Base-by-base conservation (phyloP, 1,140 invertebrate genomes). In the Leptoteleia sp. region DNA sequence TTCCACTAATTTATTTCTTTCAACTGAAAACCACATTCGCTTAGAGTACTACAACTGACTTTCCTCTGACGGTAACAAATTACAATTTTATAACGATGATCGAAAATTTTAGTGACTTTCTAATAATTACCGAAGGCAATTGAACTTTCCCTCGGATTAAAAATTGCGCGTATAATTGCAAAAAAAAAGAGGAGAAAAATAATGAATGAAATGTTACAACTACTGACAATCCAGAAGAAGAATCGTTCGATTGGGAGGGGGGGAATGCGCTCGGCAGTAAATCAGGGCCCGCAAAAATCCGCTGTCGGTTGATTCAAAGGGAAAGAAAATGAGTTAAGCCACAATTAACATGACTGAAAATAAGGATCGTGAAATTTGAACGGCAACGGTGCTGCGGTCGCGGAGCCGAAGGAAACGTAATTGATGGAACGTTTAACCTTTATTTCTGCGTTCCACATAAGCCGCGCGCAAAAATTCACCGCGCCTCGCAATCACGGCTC, bases 381-480 rank as follows among this genome's bases (percentile, higher is more conserved):
- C 55, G 27, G 38, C 72, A 16, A 42, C n/a, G n/a, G 37, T 9
- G 12, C 62, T 42, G 72, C 57, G 64, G 64, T 70, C 48, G 73
- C 40, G 31, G 1, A 50, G 43, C 16, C 40, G 31, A 54, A 47
- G 42, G 27, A 43, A 43, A 29, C 62, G 48, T 64, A 70, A 70
- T 64, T 64, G 54, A 68, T 70, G 73, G 64, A 76, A 68, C 73
- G 52, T 48, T 77, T 76, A 70, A 70, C 57, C 73, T 77, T 77
- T 77, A 57, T 70, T 77, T 71, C 62, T 43, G 7, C 62, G 62
- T 68, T 67, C 52, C 72, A 54, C 54, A 38, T 45, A 52, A 57
- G 35, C 40, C 50, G 64, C 31, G 64, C 33, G 50, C 38, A n/a
- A 15, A 77, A 70, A 59, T 70, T 65, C 64, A 47, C 64, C 72